Conservation (phyloP, 2,888 invertebrate species). For the Tinea semifulvella region DNA sequence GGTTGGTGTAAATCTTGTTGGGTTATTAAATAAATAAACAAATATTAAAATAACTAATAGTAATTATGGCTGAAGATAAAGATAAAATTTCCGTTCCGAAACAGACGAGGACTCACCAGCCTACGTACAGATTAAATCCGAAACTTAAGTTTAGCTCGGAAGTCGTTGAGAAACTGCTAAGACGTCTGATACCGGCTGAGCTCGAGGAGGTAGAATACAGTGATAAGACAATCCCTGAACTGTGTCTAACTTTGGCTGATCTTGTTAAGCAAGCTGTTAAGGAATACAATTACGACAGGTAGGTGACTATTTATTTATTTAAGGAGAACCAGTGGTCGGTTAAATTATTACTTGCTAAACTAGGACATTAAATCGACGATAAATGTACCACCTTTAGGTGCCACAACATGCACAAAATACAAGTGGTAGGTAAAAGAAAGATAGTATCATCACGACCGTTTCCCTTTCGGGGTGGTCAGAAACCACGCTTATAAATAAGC, state of each 20-base stretch:
- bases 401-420: too few relatives aligned
- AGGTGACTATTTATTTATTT: conserved; percentile 9
- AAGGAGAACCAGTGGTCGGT: too few relatives aligned
- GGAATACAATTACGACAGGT: conserved; percentile 75
- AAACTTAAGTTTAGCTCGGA: conserved; percentile 70
- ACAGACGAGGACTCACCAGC: conserved; percentile 64
- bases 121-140: conserved; percentile 72
- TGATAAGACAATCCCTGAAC: conserved; percentile 65
- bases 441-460: too few relatives aligned
- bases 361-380: too few relatives aligned
- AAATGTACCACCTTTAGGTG: too few relatives aligned
- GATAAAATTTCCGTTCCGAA: conserved; percentile 26
- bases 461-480: too few relatives aligned
- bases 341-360: too few relatives aligned
- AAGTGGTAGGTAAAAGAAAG: too few relatives aligned
- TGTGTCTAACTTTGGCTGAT: conserved; percentile 66
- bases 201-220: conserved; percentile 65
- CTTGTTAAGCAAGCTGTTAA: conserved; percentile 69
- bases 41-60: too few relatives aligned
- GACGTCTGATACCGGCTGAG: conserved; percentile 65
- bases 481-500: too few relatives aligned
- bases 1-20: too few relatives aligned
- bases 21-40: too few relatives aligned
- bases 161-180: conserved; percentile 67
- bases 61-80: neutral